These are phyloP conservation scores for Hemicordylus capensis DNA, from an alignment of 2,113 vertebrate genomes.

Conservation along the genomic window DNA sequence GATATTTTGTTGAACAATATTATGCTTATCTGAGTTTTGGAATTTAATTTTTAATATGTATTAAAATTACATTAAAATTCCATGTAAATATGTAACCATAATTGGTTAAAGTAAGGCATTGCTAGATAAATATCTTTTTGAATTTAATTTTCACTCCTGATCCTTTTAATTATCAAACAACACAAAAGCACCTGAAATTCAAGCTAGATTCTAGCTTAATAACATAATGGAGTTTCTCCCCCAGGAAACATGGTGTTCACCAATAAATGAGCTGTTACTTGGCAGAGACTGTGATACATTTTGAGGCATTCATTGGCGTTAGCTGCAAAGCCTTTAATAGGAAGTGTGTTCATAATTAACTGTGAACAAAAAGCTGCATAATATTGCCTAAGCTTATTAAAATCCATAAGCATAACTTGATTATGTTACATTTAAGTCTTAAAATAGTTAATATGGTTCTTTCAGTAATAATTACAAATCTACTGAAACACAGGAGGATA, in stretches of 20 bases:
- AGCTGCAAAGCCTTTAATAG: accelerated
- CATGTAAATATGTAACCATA: too few species aligned
- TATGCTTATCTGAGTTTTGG: too few species aligned
- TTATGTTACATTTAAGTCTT: neutral
- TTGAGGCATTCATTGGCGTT: accelerated
- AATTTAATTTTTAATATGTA: too few species aligned
- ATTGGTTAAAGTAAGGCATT: too few species aligned
- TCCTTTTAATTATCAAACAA: too few species aligned
- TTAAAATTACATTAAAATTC: too few species aligned
- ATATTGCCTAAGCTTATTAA: accelerated
- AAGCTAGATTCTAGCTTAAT: accelerated
- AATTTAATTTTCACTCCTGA: too few species aligned
- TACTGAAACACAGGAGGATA: neutral
- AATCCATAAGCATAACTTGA: neutral
- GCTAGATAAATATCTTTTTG: too few species aligned
- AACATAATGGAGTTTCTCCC: neutral
- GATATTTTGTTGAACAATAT: too few species aligned
- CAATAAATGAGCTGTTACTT: neutral
- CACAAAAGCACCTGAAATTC: accelerated
- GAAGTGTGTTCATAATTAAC: accelerated
- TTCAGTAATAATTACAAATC: conserved; percentile 2
- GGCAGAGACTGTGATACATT: neutral
- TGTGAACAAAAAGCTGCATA: neutral
- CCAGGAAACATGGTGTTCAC: accelerated
- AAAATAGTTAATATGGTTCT: neutral